Conservation (phyloP, 1,140 invertebrate genomes). For the Aphelenchoides avenae region DNA sequence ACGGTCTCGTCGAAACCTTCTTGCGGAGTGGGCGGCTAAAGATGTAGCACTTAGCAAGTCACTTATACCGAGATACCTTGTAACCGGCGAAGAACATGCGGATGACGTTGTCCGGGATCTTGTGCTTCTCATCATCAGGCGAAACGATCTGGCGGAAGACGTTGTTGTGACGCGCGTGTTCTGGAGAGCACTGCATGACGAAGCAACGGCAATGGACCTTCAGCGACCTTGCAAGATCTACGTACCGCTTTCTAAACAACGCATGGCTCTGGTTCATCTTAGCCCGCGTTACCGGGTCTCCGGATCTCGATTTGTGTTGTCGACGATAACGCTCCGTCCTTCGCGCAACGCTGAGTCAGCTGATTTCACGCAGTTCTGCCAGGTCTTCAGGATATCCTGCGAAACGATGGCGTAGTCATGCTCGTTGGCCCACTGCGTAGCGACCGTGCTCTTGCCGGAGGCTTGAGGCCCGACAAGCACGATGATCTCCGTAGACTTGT, state of each 20-base stretch:
- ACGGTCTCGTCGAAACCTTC: slow-evolving; percentile 62
- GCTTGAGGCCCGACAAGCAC: slow-evolving; percentile 54
- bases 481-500: too few species aligned
- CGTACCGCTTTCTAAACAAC: slow-evolving; percentile 24
- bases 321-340: slow-evolving; percentile 33
- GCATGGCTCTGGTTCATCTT: not conserved
- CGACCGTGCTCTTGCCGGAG: slow-evolving; percentile 50
- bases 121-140: slow-evolving; percentile 32
- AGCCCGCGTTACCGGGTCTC: slow-evolving; percentile 18
- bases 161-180: slow-evolving; percentile 41
- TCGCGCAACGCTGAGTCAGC: slow-evolving; percentile 4
- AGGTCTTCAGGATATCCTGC: slow-evolving; percentile 40
- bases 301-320: slow-evolving; percentile 46
- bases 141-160: slow-evolving; percentile 34
- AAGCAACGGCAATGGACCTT: slow-evolving; percentile 27
- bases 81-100: slow-evolving; percentile 36
- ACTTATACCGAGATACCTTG: slow-evolving; percentile 26
- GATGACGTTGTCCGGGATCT: slow-evolving; percentile 33
- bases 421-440: slow-evolving; percentile 26
- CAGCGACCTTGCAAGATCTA: slow-evolving; percentile 25
- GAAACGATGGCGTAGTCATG: slow-evolving; percentile 45
- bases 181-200: slow-evolving; percentile 19
- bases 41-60: not conserved
- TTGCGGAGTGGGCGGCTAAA: slow-evolving; percentile 48
- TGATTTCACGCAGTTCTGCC: slow-evolving; percentile 14